These are phyloP conservation scores for Neoaliturus tenellus DNA, from an alignment of 2,888 invertebrate genomes.

Conservation along the genomic window DNA sequence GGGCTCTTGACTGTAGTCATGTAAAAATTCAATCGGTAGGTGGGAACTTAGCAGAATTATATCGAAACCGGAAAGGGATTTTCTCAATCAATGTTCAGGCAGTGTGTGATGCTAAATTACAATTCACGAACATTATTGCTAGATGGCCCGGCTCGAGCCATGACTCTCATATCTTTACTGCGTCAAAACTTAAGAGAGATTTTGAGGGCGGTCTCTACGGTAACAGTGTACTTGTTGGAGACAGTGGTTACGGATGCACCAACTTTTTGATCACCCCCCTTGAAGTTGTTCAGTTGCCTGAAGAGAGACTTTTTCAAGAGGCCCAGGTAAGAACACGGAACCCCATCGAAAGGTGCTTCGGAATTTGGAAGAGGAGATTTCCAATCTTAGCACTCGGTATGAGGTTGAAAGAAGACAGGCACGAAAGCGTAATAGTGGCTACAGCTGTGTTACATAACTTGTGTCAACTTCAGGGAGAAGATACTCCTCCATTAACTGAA, in stretches of 20 bases:
- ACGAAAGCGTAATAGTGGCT: conserved; percentile 58
- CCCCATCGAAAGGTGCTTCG: conserved; percentile 53
- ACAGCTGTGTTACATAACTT: conserved; percentile 56
- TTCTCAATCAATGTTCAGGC: conserved; percentile 68
- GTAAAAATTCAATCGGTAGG: conserved; percentile 68
- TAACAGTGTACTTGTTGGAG: conserved; percentile 16
- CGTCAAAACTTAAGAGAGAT: conserved; percentile 31
- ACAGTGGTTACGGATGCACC: no score
- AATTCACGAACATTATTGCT: conserved; percentile 54
- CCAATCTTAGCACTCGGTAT: conserved; percentile 59
- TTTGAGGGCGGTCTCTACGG: conserved; percentile 52
- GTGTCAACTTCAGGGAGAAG: not conserved
- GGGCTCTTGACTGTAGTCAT: conserved; percentile 67
- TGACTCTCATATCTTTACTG: conserved; percentile 55
- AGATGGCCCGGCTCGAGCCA: conserved; percentile 54
- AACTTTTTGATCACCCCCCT: no score
- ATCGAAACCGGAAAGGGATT: conserved; percentile 66
- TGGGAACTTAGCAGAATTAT: conserved; percentile 66
- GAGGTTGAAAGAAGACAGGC: conserved; percentile 38
- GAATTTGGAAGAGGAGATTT: conserved; percentile 60
- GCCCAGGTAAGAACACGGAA: conserved; percentile 46
- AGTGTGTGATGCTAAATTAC: conserved; percentile 60
- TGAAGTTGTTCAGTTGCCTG: not conserved
- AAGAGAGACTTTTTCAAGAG: no score
- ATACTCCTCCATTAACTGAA: not conserved